Evolutionary conservation across 2,113 vertebrate genomes (phyloP), one percentile per base, ranked within the genome.

Genomic region (Pionites leucogaster): DNA sequence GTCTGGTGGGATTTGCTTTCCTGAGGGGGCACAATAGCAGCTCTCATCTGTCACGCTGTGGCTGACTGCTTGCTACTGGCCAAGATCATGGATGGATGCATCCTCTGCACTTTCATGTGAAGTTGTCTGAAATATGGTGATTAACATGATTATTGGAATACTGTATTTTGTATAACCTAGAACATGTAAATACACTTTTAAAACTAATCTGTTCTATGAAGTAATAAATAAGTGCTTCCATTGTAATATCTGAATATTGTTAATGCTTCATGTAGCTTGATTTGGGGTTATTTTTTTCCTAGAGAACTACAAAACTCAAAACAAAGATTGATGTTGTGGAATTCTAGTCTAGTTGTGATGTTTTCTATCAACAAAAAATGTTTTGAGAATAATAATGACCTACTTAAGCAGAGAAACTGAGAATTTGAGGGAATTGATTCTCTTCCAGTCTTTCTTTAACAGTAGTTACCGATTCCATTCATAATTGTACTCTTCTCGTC

Each of bases 181-280:
- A 92, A 93, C 28, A 63, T 97, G 97, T 97, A 97, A 96, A 97
- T 97, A 97, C 93, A 97, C 93, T 97, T 97, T 95, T 89, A 92
- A 97, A 96, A 97, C 88, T 92, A 95, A 96, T 96, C 88, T 96
- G 96, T 97, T 94, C 92, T 92, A 93, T 96, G 93, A 96, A 96
- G 93, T 97, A 96, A 96, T 92, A 97, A 96, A 95, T 96, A 97
- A 96, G 95, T 96, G 95, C 95, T 97, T 97, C 95, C 95, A 96
- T 92, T 97, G 94, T 95, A 97, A 95, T 89, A 95, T 64, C 88
- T 97, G 86, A 95, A 93, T 97, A 97, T 90, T 96, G 95, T 96
- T 97, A 94, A 95, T 95, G 88, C 94, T 97, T 97, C 82, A 92
- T 95, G 95, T 96, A 95, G 95, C 97, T 96, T 97, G 94, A 94